Evolutionary conservation across 2,113 vertebrate species (phyloP), one percentile per base, ranked within the genome.

Genomic region (Corydoras maculifer): DNA sequence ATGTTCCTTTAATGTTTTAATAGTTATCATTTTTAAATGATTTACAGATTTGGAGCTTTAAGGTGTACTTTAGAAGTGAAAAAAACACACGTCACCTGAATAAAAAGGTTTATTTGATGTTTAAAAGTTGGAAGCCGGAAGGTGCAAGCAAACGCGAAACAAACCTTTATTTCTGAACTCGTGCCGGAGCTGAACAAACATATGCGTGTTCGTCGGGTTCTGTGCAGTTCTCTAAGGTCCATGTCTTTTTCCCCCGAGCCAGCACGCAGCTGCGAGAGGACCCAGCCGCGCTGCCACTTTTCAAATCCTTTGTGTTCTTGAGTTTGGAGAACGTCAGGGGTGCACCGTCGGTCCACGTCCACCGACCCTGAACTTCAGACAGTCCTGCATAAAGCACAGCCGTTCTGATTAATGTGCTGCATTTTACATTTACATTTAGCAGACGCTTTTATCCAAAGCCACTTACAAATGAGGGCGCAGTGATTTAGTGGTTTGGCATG

Each of bases 241-340:
- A 76, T 53, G 79, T 85, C 50, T 67, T 77, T 9, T 79, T 79
- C 18, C n/a, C 84, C 60, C 75, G 72, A 10, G 79, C 85, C 69
- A 91, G 78, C 76, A 87, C 83, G 29, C 90, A 93, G 54, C 53
- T 53, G 53, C 31, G 31, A 14, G 76, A 81, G 1, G 80, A 15
- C 3, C 65, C 61, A 10, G 62, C 9, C 31, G n/a, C 32, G 3
- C 18, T 7, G 10, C 0, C 9, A 9, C 3, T 3, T 0, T 9
- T 63, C n/a, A 13, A 58, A 69, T n/a, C 75, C 35, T 35, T 58
- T 29, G 48, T 50, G 72, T 75, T 75, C 73, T 76, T 75, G 59
- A 85, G 80, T 61, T 58, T 85, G 77, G 83, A 82, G 66, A 78
- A 85, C 3, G 79, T 74, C 67, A 83, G 1, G 0, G 76, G 73